A percentile compares a stretch with the other conserved stretches of the same genome.
Conservation (phyloP, 2,888 invertebrate genomes). For the Troides helena region DNA sequence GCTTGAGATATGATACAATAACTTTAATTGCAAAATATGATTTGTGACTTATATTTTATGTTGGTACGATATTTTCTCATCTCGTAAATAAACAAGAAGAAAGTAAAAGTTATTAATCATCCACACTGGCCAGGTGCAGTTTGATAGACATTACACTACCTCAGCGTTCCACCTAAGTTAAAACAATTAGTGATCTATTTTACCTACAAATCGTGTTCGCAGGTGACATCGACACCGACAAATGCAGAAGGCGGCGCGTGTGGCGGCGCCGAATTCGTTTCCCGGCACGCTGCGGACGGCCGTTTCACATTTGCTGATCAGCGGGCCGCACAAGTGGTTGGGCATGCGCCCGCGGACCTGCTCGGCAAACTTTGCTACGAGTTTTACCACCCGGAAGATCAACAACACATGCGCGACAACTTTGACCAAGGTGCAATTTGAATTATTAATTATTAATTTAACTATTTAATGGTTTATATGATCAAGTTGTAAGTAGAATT, state of each 20-base stretch:
- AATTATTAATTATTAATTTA: not conserved
- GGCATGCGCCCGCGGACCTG: constrained; percentile 96
- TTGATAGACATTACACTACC: too few species aligned
- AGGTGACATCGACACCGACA: constrained; percentile 96
- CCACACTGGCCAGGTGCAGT: too few species aligned
- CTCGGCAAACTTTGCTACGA: constrained; percentile 98
- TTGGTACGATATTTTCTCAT: too few species aligned
- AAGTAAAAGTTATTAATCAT: too few species aligned
- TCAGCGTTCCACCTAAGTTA: too few species aligned
- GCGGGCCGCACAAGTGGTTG: constrained; percentile 93
- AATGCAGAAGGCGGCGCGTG: constrained; percentile 91
- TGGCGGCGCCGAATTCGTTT: constrained; percentile 96
- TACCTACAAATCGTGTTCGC: constrained; percentile 1
- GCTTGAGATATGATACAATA: too few species aligned
- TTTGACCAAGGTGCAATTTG: constrained; percentile 92
- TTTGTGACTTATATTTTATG: too few species aligned
- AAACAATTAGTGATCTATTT: too few species aligned
- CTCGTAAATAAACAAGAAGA: too few species aligned
- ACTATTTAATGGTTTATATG: not conserved
- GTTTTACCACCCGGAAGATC: constrained; percentile 98
- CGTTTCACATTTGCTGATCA: constrained; percentile 99
- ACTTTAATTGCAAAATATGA: too few species aligned
- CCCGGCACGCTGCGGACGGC: constrained; percentile 97
- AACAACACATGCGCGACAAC: constrained; percentile 97
- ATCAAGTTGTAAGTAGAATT: not conserved